Conservation (phyloP, 2,888 invertebrate genomes). For the Mycalesis mineus region DNA sequence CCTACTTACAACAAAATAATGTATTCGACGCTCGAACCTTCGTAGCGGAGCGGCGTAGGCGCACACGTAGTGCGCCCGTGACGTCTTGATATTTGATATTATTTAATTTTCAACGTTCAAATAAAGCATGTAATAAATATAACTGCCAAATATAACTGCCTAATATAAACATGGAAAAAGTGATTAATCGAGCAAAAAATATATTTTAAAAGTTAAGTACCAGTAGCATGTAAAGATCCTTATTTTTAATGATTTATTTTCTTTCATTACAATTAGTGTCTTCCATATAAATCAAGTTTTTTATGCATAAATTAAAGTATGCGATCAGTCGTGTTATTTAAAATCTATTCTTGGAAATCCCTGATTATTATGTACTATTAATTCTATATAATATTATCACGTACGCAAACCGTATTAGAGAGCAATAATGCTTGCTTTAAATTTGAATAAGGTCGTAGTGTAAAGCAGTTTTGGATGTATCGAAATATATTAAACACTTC, state of each 20-base stretch:
- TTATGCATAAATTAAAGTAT: no score
- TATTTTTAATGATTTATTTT: no score
- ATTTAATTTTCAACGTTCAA: not conserved
- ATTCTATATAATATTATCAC: slow-evolving; percentile 17
- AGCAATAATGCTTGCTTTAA: slow-evolving; percentile 23
- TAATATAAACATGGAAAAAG: no score
- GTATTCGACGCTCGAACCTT: slow-evolving; percentile 65
- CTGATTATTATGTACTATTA: not conserved
- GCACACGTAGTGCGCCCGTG: slow-evolving; percentile 39
- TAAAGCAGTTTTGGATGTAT: slow-evolving; percentile 23
- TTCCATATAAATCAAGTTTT: no score
- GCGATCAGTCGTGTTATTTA: not conserved
- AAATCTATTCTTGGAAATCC: not conserved
- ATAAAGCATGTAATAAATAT: no score
- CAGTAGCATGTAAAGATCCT: no score
- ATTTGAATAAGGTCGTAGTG: slow-evolving; percentile 19
- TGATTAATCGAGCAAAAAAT: no score
- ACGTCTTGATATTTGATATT: slow-evolving; percentile 51
- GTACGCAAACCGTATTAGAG: slow-evolving; percentile 17
- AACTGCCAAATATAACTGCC: no score
- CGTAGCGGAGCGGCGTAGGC: slow-evolving; percentile 65
- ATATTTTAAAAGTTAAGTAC: no score
- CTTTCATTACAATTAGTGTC: no score
- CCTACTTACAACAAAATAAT: slow-evolving; percentile 70
- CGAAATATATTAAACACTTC: slow-evolving; percentile 23